A percentile compares a stretch with the other conserved stretches of the same genome.
phyloP scores from a whole-genome alignment of 2,113 vertebrate species.

The Onychostoma macrolepis region DNA sequence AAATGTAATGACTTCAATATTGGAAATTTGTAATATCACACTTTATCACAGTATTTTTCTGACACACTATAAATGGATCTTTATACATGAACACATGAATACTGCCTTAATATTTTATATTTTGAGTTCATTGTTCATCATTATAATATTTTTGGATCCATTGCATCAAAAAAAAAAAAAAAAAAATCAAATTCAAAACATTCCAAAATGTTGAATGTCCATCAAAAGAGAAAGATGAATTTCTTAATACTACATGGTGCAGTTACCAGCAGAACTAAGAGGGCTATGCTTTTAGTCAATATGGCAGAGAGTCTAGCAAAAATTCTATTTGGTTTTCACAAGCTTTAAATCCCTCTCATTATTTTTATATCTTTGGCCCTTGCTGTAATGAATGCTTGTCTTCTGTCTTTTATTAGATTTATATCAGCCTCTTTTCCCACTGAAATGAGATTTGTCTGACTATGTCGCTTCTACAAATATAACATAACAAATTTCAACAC shows the following conservation, averaged over 20 bases:
- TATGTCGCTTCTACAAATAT: background rate
- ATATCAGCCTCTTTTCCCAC: background rate
- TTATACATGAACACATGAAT: background rate
- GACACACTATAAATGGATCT: background rate
- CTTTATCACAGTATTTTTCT: background rate
- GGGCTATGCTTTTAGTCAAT: background rate
- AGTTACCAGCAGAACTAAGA: background rate
- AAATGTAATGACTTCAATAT: no score
- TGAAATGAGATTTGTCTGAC: constrained; percentile 7
- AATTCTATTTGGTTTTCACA: background rate
- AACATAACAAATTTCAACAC: constrained; percentile 55
- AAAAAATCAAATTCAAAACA: background rate
- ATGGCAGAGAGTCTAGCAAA: background rate
- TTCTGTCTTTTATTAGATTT: background rate
- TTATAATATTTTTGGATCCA: background rate
- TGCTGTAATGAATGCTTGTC: background rate
- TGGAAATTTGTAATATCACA: background rate
- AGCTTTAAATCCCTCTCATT: background rate
- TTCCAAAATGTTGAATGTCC: background rate
- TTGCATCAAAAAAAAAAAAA: background rate
- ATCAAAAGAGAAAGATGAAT: background rate
- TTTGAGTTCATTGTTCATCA: background rate
- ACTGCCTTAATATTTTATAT: background rate
- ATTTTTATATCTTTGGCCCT: background rate
- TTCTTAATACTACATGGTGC: background rate